Evolutionary conservation across 1,140 invertebrate genomes (phyloP), one percentile per base, ranked within the genome.

Genomic region (Sycophila sp.): DNA sequence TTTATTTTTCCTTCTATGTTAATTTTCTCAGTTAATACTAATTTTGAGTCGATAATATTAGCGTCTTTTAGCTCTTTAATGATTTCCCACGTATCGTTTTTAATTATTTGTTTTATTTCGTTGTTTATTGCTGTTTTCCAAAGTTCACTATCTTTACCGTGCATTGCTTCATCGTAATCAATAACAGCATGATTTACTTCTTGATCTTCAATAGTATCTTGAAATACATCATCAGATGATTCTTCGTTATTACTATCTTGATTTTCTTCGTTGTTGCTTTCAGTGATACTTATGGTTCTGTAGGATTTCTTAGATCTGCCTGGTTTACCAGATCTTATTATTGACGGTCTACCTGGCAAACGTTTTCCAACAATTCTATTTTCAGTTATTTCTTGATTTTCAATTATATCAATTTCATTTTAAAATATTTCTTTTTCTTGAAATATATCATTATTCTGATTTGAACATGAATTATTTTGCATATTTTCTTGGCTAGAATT

Each of bases 41-140:
- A 79, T 62, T 75, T 72, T 60, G 72, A 71, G 10, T 75, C 77
- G 8, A 81, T 68, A 69, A 82, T 75, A 79, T 49, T 71, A 62
- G 6, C 1, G 2, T 40, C 22, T 8, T 55, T 30, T 5, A 30
- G 30, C n/a, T 32, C 2, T 22, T 81, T 71, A 22, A 77, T 74
- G 8, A 85, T 17, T 65, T 76, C 68, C 80, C 81, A 87, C 13
- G 80, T 82, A 55, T 83, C 69, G 73, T 85, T 83, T 60, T 77
- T 73, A 40, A 74, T 66, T 22, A 83, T 71, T 13, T 77, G 72
- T 26, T 76, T 30, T 17, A 78, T 65, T 72, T 81, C 79, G 7
- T 75, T 63, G 5, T 71, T 13, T 42, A 80, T 82, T 1, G 80
- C 80, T 40, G 4, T 22, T 2, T 15, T 17, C 49, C 45, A 55